Percentiles rank a stretch among this genome's conserved stretches.
Conservation (phyloP, 2,797 vertebrate genomes). For the Epinephelus malabaricus region DNA sequence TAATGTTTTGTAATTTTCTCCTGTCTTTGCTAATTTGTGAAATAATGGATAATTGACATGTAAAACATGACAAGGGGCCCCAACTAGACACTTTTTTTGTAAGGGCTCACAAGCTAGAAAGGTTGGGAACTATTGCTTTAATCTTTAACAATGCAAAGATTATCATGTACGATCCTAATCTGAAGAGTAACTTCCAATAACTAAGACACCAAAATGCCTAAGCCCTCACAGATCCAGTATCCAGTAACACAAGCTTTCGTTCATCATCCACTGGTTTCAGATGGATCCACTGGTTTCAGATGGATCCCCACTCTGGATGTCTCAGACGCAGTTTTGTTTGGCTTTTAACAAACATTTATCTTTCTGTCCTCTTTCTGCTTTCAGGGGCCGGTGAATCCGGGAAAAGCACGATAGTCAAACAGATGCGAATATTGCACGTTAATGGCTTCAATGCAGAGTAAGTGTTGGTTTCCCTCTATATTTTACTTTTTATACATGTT, state of each 20-base stretch:
- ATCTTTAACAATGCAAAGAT: neutral
- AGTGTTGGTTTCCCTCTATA: constrained; percentile 80
- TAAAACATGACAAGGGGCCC: neutral
- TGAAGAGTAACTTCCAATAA: neutral
- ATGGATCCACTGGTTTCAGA: neutral
- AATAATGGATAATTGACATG: neutral
- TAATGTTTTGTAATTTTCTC: neutral
- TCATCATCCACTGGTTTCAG: neutral
- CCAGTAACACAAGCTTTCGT: neutral
- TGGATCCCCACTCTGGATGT: neutral
- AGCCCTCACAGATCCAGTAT: neutral
- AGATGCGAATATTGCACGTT: constrained; percentile 99
- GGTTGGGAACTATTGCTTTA: neutral
- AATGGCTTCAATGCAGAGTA: constrained; percentile 99
- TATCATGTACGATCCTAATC: neutral
- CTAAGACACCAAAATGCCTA: neutral
- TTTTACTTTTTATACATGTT: neutral
- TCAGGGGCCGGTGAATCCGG: constrained; percentile 98
- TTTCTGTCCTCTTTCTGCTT: constrained; percentile 73
- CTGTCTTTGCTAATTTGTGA: neutral
- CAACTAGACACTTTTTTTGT: neutral
- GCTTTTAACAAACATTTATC: constrained; percentile 4
- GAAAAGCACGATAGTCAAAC: constrained; percentile 99
- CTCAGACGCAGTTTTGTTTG: neutral
- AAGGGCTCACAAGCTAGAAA: neutral